phyloP scores from a whole-genome alignment of 2,113 vertebrate species.

The Pristiophorus japonicus region DNA sequence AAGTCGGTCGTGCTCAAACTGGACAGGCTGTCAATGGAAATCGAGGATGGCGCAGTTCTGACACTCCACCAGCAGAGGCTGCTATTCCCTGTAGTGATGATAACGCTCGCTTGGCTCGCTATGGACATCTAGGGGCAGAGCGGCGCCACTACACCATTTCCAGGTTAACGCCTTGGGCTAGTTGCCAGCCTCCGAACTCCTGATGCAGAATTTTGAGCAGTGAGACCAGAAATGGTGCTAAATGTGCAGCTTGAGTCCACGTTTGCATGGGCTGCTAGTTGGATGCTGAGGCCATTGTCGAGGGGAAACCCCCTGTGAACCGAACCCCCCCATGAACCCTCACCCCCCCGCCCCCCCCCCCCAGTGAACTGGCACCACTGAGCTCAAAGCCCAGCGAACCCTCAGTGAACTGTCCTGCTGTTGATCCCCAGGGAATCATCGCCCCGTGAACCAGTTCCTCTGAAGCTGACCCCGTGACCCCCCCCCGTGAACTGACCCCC shows the following conservation, averaged over 20 bases:
- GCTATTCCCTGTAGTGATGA: not conserved
- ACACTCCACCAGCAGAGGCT: not conserved
- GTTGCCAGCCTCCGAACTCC: not conserved
- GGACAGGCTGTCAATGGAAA: not conserved
- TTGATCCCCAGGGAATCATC: too few relatives aligned
- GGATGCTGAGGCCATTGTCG: too few relatives aligned
- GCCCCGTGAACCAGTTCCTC: too few relatives aligned
- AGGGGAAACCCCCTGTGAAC: too few relatives aligned
- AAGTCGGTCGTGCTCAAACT: not conserved
- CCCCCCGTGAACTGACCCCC: too few relatives aligned
- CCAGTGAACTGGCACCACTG: too few relatives aligned
- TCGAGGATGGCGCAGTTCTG: not conserved
- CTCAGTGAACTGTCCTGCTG: too few relatives aligned
- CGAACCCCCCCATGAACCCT: too few relatives aligned
- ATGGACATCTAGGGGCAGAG: not conserved
- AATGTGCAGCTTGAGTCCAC: too few relatives aligned
- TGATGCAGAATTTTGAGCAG: not conserved
- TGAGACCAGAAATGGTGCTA: not conserved
- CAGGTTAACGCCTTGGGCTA: not conserved
- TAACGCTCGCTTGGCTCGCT: not conserved
- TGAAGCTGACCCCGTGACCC: too few relatives aligned
- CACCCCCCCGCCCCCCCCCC: too few relatives aligned
- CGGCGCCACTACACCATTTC: not conserved
- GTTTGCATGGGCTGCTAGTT: not conserved
- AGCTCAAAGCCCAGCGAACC: too few relatives aligned